Evolutionary conservation across 2,113 vertebrate species (phyloP).

Genomic region (Phasianus colchicus): DNA sequence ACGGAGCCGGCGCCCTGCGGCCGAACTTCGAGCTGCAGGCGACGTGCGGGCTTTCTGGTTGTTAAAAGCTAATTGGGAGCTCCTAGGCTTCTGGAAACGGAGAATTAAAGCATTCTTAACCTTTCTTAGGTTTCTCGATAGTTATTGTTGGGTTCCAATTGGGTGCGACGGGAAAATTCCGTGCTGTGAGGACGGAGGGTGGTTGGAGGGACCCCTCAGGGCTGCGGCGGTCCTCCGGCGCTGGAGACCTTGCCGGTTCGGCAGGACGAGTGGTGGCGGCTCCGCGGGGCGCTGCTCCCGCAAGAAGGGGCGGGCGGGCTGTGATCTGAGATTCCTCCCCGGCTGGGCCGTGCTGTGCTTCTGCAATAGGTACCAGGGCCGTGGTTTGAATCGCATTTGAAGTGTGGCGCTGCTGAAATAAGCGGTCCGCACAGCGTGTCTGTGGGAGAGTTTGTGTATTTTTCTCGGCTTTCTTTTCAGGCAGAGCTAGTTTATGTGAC

Average conservation of each 20-base stretch:
- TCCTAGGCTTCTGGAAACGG: neutral
- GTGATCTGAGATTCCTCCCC: no score
- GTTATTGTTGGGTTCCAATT: neutral
- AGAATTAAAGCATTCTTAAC: neutral
- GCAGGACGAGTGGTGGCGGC: neutral
- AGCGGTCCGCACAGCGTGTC: rapidly evolving
- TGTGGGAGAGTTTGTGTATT: rapidly evolving
- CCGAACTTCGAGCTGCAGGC: neutral
- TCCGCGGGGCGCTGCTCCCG: neutral
- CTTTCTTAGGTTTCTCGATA: neutral
- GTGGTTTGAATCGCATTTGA: neutral
- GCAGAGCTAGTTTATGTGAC: neutral
- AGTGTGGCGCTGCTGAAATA: neutral
- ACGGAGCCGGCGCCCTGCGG: no score
- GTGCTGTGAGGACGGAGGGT: neutral
- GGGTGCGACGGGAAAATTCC: neutral
- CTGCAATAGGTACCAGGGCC: neutral
- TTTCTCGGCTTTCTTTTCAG: neutral
- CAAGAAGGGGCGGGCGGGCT: neutral
- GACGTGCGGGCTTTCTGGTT: rapidly evolving
- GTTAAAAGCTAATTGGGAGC: neutral
- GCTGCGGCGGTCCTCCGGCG: neutral
- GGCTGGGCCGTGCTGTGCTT: neutral
- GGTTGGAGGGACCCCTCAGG: neutral
- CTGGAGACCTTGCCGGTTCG: neutral